Evolutionary conservation across 2,113 vertebrate species (phyloP).

Genomic region (Regulus satrapa): DNA sequence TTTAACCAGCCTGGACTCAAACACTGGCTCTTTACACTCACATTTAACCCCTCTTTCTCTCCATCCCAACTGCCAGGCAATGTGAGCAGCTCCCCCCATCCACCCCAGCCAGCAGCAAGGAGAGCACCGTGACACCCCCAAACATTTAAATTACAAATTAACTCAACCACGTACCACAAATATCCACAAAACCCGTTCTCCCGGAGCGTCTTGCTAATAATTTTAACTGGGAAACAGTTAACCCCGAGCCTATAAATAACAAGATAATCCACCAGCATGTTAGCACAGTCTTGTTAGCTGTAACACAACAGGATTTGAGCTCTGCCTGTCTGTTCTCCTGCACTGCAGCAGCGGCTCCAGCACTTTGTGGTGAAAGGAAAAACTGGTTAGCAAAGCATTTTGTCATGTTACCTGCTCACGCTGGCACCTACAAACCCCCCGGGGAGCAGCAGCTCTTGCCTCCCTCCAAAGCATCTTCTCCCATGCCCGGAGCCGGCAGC

Average conservation of each 20-base stretch:
- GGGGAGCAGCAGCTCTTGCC: not conserved
- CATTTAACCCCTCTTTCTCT: conserved; percentile 6
- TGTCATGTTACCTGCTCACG: not conserved
- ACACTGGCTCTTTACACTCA: not conserved
- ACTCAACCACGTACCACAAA: not conserved
- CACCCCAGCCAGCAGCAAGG: not conserved
- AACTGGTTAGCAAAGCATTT: not conserved
- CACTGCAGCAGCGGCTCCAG: conserved; percentile 65
- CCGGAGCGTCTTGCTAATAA: not conserved
- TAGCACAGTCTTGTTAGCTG: conserved; percentile 37
- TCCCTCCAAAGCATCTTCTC: not conserved
- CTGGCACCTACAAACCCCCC: not conserved
- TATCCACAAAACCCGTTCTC: not conserved
- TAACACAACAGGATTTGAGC: not conserved
- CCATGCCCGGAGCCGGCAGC: not conserved
- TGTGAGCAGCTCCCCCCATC: not conserved
- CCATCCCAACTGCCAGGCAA: not conserved
- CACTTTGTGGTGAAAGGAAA: not conserved
- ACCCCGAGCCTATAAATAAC: not conserved
- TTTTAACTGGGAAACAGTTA: not conserved
- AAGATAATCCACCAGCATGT: not conserved
- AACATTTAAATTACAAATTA: not conserved
- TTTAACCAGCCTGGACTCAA: not conserved
- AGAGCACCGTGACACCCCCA: not conserved
- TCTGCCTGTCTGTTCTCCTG: conserved; percentile 53